Percentiles rank a stretch among this genome's conserved stretches.
phyloP scores from a whole-genome alignment of 2,888 invertebrate genomes.

The Anthrax anthrax region DNA sequence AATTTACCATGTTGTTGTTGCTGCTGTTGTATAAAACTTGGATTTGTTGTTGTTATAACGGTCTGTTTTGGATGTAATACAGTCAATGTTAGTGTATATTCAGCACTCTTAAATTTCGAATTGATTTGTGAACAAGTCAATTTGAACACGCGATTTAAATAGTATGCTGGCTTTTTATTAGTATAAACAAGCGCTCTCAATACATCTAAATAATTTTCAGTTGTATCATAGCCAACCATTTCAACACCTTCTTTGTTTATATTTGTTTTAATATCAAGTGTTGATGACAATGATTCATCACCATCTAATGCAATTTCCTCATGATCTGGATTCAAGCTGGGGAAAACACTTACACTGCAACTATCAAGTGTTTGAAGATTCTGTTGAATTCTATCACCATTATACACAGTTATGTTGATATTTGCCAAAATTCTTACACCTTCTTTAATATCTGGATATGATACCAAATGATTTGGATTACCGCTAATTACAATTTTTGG shows the following conservation, averaged over 20 bases:
- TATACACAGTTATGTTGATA: constrained; percentile 54
- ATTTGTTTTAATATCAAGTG: constrained; percentile 42
- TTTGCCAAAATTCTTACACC: constrained; percentile 84
- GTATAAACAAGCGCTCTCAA: constrained; percentile 59
- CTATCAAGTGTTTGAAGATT: constrained; percentile 66
- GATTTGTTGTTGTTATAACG: constrained; percentile 39
- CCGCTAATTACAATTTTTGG: constrained; percentile 19
- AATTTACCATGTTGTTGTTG: constrained; percentile 15
- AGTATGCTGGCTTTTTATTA: constrained; percentile 92
- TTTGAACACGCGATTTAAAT: constrained; percentile 88
- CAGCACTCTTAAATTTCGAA: constrained; percentile 88
- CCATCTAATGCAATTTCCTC: constrained; percentile 49
- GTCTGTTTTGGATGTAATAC: constrained; percentile 66
- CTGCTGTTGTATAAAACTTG: constrained; percentile 34
- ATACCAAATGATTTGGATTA: constrained; percentile 30
- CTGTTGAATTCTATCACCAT: constrained; percentile 14
- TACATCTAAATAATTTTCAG: constrained; percentile 29
- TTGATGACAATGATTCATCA: constrained; percentile 28
- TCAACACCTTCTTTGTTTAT: constrained; percentile 79
- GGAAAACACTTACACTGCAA: constrained; percentile 87
- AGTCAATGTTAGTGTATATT: constrained; percentile 83
- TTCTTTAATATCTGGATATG: constrained; percentile 31
- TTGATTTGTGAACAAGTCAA: constrained; percentile 88
- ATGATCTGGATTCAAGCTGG: constrained; percentile 89
- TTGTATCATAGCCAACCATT: constrained; percentile 31